Base-by-base conservation (phyloP, 2,888 invertebrate genomes). In the Philereme transversata region DNA sequence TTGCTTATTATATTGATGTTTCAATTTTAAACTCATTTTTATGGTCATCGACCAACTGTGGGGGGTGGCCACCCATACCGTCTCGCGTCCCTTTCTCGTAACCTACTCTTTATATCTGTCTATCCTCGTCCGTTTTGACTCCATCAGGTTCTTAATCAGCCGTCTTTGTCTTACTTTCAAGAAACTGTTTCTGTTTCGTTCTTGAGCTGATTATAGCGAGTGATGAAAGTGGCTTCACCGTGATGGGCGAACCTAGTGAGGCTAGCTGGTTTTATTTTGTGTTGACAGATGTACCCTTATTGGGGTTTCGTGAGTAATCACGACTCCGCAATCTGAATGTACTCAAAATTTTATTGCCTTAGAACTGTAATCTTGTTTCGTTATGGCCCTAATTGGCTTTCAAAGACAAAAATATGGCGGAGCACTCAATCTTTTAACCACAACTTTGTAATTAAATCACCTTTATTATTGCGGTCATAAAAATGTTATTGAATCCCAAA, bases 1-100 rank as follows among this genome's bases (percentile, higher is more conserved):
- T 92, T 92, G 90, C 91, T 90, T 92, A 92, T 92, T 91, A 91
- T 92, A 91, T 92, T 92, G 92, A 92, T 92, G 92, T 91, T 91
- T 92, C 91, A 92, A 92, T 92, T 92, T 92, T 92, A 91, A 90
- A 90, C 88, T 86, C 90, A 92, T 92, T 92, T 91, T 92, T 92
- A 92, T 91, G 92, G 91, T 87, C 93, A 92, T 92, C 88, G 92
- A 82, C 91, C 92, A 91, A 87, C 90, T 83, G 86, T 92, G 90
- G 92, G 93, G 93, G 93, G 93, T 93, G 93, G 86, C 92, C 93
- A 92, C 92, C 92, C 92, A 90, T 81, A 85, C 82, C 63, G 83
- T 67, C 64, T 66, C 68, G 43, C 68, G 62, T 84, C 79, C 71
- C 84, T 73, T 74, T 90, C 84, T 55, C 75, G 72, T 84, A 41